Evolutionary conservation across 2,113 vertebrate species (phyloP).

Genomic region (Notarius lentiginosus): DNA sequence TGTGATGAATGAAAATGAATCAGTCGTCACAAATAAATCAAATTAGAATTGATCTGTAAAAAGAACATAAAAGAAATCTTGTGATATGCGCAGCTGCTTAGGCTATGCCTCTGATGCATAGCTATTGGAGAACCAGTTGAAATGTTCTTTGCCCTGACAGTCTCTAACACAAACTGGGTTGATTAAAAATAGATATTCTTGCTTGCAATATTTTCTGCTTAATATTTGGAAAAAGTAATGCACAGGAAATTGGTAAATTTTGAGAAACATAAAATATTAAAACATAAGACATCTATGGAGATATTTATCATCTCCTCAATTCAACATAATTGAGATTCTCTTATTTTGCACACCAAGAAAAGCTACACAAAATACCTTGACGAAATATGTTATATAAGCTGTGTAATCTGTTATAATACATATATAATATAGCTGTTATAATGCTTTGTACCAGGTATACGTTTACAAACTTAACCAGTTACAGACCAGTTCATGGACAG

Average conservation of each 20-base stretch:
- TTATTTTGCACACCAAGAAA: too few relatives aligned
- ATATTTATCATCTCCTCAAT: background rate
- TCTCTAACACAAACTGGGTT: background rate
- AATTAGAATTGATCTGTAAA: background rate
- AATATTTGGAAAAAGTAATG: background rate
- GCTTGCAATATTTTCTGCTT: background rate
- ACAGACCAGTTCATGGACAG: too few relatives aligned
- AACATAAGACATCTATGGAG: background rate
- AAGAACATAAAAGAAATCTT: background rate
- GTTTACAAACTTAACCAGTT: too few relatives aligned
- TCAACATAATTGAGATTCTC: too few relatives aligned
- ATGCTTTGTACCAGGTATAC: too few relatives aligned
- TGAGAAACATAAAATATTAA: too few relatives aligned
- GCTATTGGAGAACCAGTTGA: background rate
- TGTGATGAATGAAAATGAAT: background rate
- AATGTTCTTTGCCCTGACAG: background rate
- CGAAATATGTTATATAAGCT: too few relatives aligned
- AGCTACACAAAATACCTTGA: background rate
- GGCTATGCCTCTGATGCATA: background rate
- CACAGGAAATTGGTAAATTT: background rate
- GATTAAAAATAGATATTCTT: background rate
- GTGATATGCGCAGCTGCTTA: background rate
- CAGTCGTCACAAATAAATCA: background rate
- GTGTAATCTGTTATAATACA: too few relatives aligned
- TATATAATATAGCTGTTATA: too few relatives aligned